phyloP scores from a whole-genome alignment of 2,113 vertebrate genomes.

The Monopterus albus region DNA sequence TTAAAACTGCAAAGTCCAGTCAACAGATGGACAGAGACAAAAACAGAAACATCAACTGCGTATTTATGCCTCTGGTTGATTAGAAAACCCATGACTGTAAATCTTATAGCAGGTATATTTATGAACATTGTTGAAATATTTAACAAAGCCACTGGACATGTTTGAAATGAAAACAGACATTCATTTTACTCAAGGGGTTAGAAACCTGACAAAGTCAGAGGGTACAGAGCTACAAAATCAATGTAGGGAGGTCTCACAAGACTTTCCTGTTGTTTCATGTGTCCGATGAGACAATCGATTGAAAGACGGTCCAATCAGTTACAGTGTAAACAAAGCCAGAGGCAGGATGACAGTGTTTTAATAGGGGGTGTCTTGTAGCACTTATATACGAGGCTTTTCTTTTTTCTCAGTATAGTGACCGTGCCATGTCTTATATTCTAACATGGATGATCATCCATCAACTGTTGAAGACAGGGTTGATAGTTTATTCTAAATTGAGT shows the following conservation, averaged over 20 bases:
- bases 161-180: constrained; percentile 18
- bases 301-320: constrained; percentile 56
- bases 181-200: constrained; percentile 12
- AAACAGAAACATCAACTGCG: constrained; percentile 45
- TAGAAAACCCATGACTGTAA: constrained; percentile 24
- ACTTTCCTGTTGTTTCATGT: constrained; percentile 46
- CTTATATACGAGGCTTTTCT: constrained; percentile 4
- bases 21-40: constrained; percentile 66
- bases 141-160: constrained; percentile 7
- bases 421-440: constrained; percentile 22
- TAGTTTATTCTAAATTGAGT: too few species aligned
- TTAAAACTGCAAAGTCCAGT: constrained; percentile 67
- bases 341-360: constrained; percentile 26
- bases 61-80: constrained; percentile 52
- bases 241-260: constrained; percentile 42
- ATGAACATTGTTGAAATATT: constrained; percentile 23
- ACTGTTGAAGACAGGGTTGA: too few species aligned
- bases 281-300: constrained; percentile 58
- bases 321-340: constrained; percentile 45
- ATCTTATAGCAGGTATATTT: constrained; percentile 32
- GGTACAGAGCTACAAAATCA: constrained; percentile 48
- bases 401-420: too few species aligned
- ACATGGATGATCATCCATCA: constrained; percentile 43
- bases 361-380: constrained; percentile 2
- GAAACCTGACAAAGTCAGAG: constrained; percentile 56